A percentile compares a stretch with the other conserved stretches of the same genome.
These are phyloP conservation scores for Poeciliopsis infans DNA, from an alignment of 2,797 vertebrate species.

Conservation along the genomic window DNA sequence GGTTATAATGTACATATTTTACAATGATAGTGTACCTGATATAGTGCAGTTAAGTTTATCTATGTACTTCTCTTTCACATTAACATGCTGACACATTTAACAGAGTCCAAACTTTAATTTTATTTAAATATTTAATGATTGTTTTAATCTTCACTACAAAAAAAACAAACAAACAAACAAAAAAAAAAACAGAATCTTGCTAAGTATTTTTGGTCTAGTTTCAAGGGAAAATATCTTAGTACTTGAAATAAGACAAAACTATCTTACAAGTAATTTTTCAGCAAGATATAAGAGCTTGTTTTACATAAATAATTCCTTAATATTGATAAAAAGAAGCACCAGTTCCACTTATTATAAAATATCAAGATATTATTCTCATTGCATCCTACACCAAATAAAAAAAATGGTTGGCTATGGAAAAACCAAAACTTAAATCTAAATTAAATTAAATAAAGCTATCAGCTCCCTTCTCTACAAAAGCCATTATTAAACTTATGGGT, in stretches of 20 bases:
- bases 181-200: too few relatives aligned
- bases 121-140: background rate
- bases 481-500: background rate
- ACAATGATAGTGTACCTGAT: background rate
- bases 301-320: too few relatives aligned
- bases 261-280: too few relatives aligned
- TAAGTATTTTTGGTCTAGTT: too few relatives aligned
- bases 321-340: too few relatives aligned
- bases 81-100: background rate
- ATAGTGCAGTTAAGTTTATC: background rate
- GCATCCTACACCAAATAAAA: background rate
- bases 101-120: background rate
- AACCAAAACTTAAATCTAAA: background rate
- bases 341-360: too few relatives aligned
- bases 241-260: too few relatives aligned
- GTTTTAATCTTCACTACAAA: background rate
- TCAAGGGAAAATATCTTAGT: too few relatives aligned
- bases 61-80: background rate
- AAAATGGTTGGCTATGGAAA: background rate
- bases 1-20: background rate
- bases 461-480: background rate
- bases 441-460: too few relatives aligned
- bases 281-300: too few relatives aligned
- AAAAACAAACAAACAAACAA: too few relatives aligned
- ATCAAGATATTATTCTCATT: background rate